Conservation (phyloP, 2,113 vertebrate genomes). For the Misgurnus mizolepis region DNA sequence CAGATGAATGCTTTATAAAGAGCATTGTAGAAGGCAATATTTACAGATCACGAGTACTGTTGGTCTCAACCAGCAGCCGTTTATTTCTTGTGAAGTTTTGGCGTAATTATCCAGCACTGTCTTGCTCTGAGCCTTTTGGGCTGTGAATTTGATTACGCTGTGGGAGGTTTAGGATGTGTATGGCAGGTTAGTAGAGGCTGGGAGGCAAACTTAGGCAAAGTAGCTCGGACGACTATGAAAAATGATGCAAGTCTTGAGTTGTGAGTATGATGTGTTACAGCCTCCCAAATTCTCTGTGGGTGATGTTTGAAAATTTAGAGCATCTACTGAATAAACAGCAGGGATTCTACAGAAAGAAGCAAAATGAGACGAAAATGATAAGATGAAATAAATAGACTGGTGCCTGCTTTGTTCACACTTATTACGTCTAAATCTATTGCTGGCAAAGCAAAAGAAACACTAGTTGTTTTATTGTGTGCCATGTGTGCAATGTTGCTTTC, state of each 20-base stretch:
- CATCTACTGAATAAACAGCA: conserved; percentile 20
- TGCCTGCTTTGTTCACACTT: conserved; percentile 14
- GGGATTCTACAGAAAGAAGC: neutral
- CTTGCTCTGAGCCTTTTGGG: conserved; percentile 28
- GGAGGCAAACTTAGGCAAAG: conserved; percentile 24
- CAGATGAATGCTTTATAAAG: conserved; percentile 42
- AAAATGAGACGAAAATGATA: neutral
- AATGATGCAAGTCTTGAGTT: conserved; percentile 29
- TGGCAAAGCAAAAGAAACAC: neutral
- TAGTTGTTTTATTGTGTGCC: neutral
- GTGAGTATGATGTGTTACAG: neutral
- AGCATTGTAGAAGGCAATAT: conserved; percentile 59
- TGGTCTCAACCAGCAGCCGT: neutral
- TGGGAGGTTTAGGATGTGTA: conserved; percentile 21
- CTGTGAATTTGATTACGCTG: conserved; percentile 25
- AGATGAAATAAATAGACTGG: conserved; percentile 17
- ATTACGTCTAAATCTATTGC: conserved; percentile 5
- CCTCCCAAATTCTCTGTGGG: conserved; percentile 8
- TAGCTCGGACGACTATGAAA: conserved; percentile 22
- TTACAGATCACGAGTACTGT: neutral
- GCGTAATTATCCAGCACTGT: neutral
- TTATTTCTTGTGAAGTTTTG: neutral
- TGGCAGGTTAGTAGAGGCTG: neutral
- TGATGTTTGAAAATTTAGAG: conserved; percentile 25
- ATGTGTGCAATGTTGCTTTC: neutral